Conservation (phyloP, 2,888 invertebrate genomes). For the Aphidius colemani region DNA sequence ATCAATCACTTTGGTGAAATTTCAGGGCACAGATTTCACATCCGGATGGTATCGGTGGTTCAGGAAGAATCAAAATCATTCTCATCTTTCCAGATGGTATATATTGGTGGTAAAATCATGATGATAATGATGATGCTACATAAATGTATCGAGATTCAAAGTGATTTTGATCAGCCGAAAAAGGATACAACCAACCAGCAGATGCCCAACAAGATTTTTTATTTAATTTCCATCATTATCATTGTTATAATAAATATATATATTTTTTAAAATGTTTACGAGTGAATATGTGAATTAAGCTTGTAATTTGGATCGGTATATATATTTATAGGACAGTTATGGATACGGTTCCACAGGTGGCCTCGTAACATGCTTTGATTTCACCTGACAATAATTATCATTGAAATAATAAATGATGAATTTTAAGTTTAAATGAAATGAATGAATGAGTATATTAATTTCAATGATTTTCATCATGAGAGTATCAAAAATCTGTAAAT, state of each 20-base stretch:
- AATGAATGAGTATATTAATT: no score
- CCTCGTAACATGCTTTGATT: slow-evolving; percentile 17
- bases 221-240: background rate
- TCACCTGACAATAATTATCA: slow-evolving; percentile 15
- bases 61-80: slow-evolving; percentile 10
- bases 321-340: slow-evolving; percentile 12
- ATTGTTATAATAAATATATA: background rate
- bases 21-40: slow-evolving; percentile 27
- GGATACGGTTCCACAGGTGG: slow-evolving; percentile 15
- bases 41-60: slow-evolving; percentile 20
- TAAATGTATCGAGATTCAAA: background rate
- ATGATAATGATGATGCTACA: background rate
- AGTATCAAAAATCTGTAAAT: background rate
- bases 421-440: background rate
- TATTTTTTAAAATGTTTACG: background rate
- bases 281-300: slow-evolving; percentile 2
- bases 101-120: background rate
- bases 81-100: slow-evolving; percentile 2
- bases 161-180: background rate
- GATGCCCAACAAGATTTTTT: slow-evolving; percentile 12
- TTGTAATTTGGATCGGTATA: slow-evolving; percentile 7
- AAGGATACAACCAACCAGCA: background rate
- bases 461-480: no score
- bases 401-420: background rate
- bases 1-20: background rate